phyloP scores from a whole-genome alignment of 2,113 vertebrate genomes.

The Corvus hawaiiensis region DNA sequence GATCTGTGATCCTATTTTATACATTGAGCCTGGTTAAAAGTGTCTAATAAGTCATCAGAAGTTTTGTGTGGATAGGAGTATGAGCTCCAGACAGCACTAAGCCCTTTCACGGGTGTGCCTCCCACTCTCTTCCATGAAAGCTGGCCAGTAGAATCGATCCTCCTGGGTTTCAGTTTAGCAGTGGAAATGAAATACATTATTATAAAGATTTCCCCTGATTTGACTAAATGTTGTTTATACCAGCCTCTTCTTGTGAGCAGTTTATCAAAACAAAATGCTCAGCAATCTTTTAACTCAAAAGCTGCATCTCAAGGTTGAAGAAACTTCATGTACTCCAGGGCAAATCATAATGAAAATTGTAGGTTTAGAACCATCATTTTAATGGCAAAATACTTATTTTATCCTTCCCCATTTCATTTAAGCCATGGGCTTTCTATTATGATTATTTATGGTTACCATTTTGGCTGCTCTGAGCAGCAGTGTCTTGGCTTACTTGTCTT shows the following conservation, averaged over 20 bases:
- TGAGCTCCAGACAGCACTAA: not conserved
- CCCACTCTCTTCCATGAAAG: not conserved
- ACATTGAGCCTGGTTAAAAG: not conserved
- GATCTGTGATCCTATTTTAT: not conserved
- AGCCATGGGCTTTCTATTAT: conserved; percentile 16
- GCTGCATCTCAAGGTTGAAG: not conserved
- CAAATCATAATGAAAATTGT: conserved; percentile 18
- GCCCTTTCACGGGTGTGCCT: not conserved
- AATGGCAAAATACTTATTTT: not conserved
- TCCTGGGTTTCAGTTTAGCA: not conserved
- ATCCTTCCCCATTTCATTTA: conserved; percentile 22
- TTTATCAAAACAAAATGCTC: conserved; percentile 20
- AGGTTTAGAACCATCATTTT: not conserved
- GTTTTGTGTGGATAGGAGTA: not conserved
- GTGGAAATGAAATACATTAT: not conserved
- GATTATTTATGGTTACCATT: conserved; percentile 69
- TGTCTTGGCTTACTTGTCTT: conserved; percentile 69
- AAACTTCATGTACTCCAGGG: not conserved
- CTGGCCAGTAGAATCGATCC: not conserved
- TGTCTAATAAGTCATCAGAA: not conserved
- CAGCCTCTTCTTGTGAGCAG: not conserved
- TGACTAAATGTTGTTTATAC: not conserved
- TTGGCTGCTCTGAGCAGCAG: conserved; percentile 58
- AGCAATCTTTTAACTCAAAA: conserved; percentile 6
- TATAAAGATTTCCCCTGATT: not conserved